Evolutionary conservation across 2,797 vertebrate species (phyloP), one percentile per base, ranked within the genome.

Genomic region (Lepilemur ruficaudatus): DNA sequence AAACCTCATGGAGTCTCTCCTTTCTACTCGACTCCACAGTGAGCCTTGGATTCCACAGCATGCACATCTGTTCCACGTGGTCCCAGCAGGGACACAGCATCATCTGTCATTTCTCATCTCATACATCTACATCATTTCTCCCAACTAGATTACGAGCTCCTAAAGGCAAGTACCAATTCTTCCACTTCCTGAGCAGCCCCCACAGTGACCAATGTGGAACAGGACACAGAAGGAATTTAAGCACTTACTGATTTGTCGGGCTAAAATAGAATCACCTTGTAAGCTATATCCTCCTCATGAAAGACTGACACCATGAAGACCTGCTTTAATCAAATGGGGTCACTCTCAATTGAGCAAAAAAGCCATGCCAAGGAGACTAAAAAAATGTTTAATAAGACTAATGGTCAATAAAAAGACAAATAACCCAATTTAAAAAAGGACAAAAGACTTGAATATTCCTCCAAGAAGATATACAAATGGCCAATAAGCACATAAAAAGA

Each of bases 401-500:
- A 61, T 1, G 11, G 75, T 92, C 41, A 92, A 67, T 79, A 86
- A 89, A 85, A 90, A 92, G 69, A 94, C n/a, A 95, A 86, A 91
- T 61, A 75, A 75, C 1, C 18, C 52, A 78, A 82, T 73, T 91
- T 82, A 43, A 57, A 93, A 89, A 83, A 25, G 35, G 55, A 75
- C 65, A 80, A 91, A 80, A 57, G 59, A 65, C 59, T 48, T 90
- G 48, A 87, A 87, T 48, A 85, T 52, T 94, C 63, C 28, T 75
- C 48, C 48, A 91, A 86, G 67, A 93, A 79, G 32, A 79, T 41
- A 73, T 15, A 86, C 8, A 67, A 84, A 91, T 87, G 41, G 48
- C 55, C 69, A 87, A 69, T n/a, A 84, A 93, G 83, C 79, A 95
- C 43, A 93, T 46, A 32, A 91, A 96, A 81, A 94, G n/a, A 72